phyloP scores from a whole-genome alignment of 1,140 invertebrate genomes.

The Ctenoplectra terminalis region DNA sequence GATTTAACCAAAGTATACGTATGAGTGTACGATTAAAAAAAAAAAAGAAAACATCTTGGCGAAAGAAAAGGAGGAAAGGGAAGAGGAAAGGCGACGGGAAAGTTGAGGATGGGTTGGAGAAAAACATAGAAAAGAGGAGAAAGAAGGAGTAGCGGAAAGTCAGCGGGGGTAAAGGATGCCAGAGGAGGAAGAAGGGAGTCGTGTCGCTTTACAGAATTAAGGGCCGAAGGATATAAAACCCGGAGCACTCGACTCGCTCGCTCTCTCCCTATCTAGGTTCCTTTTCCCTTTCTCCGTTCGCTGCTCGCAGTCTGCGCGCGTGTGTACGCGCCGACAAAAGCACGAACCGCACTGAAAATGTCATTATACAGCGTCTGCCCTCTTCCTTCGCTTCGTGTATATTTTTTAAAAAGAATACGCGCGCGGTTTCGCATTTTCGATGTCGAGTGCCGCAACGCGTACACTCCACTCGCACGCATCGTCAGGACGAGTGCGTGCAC shows the following conservation, averaged over 20 bases:
- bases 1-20: too few relatives aligned
- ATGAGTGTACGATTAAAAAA: too few relatives aligned
- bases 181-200: constrained; percentile 27
- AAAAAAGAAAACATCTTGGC: too few relatives aligned
- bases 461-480: constrained; percentile 17
- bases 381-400: background rate
- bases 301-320: background rate
- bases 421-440: constrained; percentile 22
- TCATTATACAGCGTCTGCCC: constrained; percentile 50
- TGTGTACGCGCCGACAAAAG: constrained; percentile 42
- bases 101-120: background rate
- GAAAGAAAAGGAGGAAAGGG: too few relatives aligned
- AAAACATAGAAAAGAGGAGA: background rate
- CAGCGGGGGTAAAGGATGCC: constrained; percentile 44
- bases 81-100: constrained; percentile 17
- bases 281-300: constrained; percentile 16
- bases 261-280: constrained; percentile 10
- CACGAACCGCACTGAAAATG: constrained; percentile 56
- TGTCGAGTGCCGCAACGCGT: background rate
- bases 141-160: constrained; percentile 48
- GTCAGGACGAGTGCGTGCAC: background rate
- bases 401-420: constrained; percentile 25
- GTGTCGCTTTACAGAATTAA: constrained; percentile 68
- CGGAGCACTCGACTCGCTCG: constrained; percentile 32
- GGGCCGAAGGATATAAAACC: constrained; percentile 65